Conservation (phyloP, 2,888 invertebrate genomes). For the Danaus chrysippus region DNA sequence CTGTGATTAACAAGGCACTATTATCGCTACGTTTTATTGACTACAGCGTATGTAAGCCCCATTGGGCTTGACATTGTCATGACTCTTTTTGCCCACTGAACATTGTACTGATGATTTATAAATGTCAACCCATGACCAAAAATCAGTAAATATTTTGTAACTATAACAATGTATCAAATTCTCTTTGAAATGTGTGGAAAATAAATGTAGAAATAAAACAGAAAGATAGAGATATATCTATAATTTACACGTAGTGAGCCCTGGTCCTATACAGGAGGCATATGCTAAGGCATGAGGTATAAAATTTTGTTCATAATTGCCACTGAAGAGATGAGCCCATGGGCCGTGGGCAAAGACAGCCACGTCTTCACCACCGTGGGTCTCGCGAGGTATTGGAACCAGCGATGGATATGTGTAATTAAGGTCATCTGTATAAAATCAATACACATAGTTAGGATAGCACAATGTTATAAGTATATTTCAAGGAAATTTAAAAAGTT, state of each 20-base stretch:
- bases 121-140: too few species aligned
- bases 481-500: too few species aligned
- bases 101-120: too few species aligned
- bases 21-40: too few species aligned
- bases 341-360: conserved; percentile 87
- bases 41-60: too few species aligned
- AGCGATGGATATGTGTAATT: conserved; percentile 80
- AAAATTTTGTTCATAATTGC: conserved; percentile 87
- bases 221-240: conserved; percentile 21
- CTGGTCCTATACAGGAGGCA: conserved; percentile 85
- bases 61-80: too few species aligned
- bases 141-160: too few species aligned
- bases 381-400: conserved; percentile 81
- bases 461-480: too few species aligned
- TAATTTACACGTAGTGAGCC: conserved; percentile 65
- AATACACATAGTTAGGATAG: conserved; percentile 3
- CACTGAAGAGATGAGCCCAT: conserved; percentile 89
- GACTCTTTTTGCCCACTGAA: too few species aligned
- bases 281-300: conserved; percentile 88
- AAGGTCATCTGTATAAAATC: conserved; percentile 53
- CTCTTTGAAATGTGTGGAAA: too few species aligned
- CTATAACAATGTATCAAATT: too few species aligned
- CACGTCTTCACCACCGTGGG: conserved; percentile 90
- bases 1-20: too few species aligned
- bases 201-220: background rate